Base-by-base conservation (phyloP, 2,888 invertebrate species). In the Cyclophora albipunctata region DNA sequence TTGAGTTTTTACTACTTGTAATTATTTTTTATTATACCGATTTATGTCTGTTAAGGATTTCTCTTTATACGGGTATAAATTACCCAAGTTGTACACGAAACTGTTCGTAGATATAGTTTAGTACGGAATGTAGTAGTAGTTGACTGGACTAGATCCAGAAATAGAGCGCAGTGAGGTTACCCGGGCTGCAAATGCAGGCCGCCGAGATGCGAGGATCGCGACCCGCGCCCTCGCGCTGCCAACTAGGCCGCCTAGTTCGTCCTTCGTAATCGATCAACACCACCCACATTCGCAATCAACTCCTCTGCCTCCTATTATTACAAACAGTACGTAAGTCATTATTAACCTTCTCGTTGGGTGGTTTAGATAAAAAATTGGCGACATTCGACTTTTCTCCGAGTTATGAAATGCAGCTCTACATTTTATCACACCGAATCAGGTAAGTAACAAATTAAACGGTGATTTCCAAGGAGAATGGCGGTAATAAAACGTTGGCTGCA, bases 171-270 rank as follows among this genome's bases (percentile, higher is more conserved):
- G 64, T 66, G 67, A 75, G 71, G 73, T 73, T 73, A 76, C 67
- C 77, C 71, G 74, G 72, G 75, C 67, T 57, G 60, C 64, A 64
- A 69, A 73, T 73, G 62, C 71, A 68, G 75, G 71, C 59, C 72
- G 71, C 73, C 75, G 72, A 73, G 73, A 71, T 68, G 62, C 61
- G 66, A 73, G 72, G 74, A 71, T 64, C 70, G 67, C 76, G 71
- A 72, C 71, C 68, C 60, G 70, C 62, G 68, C 73, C 72, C 72
- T 70, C 54, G 62, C 62, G 62, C 62, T 60, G 81, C 81, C 80
- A 84, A 84, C 73, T 84, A 73, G 84, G 85, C 74, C 84, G 75
- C 67, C 68, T 64, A 65, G 65, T 69, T 73, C 70, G 80, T 81
- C 83, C 83, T 81, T 78, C 64, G 68, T 74, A 76, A 78, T 75